These are phyloP conservation scores for Euplagia quadripunctaria DNA, from an alignment of 2,888 invertebrate genomes.

Conservation along the genomic window DNA sequence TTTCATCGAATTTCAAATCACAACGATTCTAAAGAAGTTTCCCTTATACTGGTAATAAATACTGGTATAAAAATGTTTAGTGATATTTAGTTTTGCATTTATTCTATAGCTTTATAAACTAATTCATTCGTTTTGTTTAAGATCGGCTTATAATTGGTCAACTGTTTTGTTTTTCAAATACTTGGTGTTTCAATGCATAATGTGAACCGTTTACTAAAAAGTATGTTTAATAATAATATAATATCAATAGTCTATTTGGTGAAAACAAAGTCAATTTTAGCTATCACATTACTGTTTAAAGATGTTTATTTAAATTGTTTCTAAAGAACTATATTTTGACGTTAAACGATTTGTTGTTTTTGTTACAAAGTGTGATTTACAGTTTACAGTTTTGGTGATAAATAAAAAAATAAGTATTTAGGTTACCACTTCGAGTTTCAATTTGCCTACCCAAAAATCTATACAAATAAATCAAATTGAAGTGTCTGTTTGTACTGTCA, in stretches of 20 bases:
- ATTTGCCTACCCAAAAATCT: slow-evolving; percentile 1
- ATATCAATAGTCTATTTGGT: slow-evolving; percentile 51
- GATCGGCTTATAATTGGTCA: not conserved
- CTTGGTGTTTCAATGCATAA: not conserved
- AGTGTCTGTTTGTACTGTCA: too few relatives aligned
- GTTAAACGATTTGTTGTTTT: slow-evolving; percentile 72
- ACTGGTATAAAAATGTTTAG: not conserved
- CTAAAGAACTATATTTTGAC: slow-evolving; percentile 64
- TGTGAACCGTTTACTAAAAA: slow-evolving; percentile 8
- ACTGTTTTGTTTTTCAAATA: not conserved
- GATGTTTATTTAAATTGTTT: slow-evolving; percentile 55
- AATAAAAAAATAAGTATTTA: slow-evolving; percentile 68
- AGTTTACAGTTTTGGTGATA: slow-evolving; percentile 71
- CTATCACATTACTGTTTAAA: slow-evolving; percentile 52
- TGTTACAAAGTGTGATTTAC: slow-evolving; percentile 75
- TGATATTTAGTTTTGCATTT: not conserved
- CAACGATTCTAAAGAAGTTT: too few relatives aligned
- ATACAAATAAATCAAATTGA: too few relatives aligned
- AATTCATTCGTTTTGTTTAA: not conserved
- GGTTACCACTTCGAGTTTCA: slow-evolving; percentile 30
- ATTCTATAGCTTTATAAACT: not conserved
- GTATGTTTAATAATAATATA: slow-evolving; percentile 30
- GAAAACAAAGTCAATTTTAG: slow-evolving; percentile 76
- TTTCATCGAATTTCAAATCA: too few relatives aligned
- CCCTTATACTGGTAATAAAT: too few relatives aligned